These are phyloP conservation scores for Cyanoderma ruficeps DNA, from an alignment of 2,113 vertebrate species.

Conservation along the genomic window DNA sequence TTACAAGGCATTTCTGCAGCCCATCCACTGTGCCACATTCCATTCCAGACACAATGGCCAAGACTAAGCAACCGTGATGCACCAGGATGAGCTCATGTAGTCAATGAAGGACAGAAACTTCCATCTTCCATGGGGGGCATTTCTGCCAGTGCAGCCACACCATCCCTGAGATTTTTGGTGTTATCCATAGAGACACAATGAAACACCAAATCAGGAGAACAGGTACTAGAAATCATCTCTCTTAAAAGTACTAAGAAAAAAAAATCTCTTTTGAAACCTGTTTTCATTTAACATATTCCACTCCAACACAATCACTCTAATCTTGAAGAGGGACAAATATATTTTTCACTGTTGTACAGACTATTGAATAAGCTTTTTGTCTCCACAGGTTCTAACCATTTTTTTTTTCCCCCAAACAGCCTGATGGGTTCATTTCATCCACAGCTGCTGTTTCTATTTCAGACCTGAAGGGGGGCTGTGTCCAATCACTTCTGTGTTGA, in stretches of 20 bases:
- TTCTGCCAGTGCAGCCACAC: not conserved
- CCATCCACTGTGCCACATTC: not conserved
- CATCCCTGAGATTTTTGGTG: not conserved
- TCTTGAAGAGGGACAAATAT: not conserved
- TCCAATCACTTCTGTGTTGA: not conserved
- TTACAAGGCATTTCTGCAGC: not conserved
- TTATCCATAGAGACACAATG: not conserved
- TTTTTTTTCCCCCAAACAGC: not conserved
- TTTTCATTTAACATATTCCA: not conserved
- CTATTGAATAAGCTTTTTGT: not conserved
- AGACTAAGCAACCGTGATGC: rapidly evolving
- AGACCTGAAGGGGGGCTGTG: not conserved
- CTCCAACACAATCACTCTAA: not conserved
- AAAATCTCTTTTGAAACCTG: not conserved
- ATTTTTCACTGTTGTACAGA: not conserved
- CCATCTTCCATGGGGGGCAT: not conserved
- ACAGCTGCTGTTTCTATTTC: not conserved
- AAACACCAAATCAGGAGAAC: not conserved
- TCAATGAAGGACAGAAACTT: not conserved
- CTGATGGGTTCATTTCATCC: not conserved
- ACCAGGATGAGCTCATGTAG: not conserved
- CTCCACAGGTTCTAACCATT: not conserved
- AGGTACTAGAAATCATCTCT: not conserved
- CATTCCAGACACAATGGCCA: not conserved
- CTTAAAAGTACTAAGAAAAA: not conserved